Base-by-base conservation (phyloP, 1,140 invertebrate species). In the Sinonovacula constricta region DNA sequence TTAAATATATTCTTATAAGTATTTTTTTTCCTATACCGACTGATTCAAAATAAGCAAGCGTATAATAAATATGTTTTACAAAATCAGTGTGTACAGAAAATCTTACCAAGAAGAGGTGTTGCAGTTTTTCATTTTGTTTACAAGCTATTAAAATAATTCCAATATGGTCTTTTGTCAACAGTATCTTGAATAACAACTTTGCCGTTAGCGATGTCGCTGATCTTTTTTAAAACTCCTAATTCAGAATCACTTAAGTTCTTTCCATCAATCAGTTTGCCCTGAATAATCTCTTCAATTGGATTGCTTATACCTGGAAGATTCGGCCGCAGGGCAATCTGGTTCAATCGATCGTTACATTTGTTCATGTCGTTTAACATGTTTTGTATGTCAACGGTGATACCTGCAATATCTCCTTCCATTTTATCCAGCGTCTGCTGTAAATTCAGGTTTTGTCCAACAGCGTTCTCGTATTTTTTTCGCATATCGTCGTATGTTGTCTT, bases 261-360 rank as follows among this genome's bases (percentile, higher is more conserved):
- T n/a, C n/a, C n/a, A n/a, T n/a, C n/a, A n/a, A n/a, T n/a, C n/a
- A n/a, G n/a, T n/a, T n/a, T n/a, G n/a, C n/a, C n/a, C n/a, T n/a
- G n/a, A n/a, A 71, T 71, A 12, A 71, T 36, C 22, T 59, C 15
- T n/a, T 57, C 54, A 57, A 57, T 57, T 18, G 18, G 24, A 12
- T 57, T 26, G 22, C 10, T 24, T 22, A 57, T 57, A 24, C 10
- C 18, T 24, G 28, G 22, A 10, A 26, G 54, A 22, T 57, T 57
- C 10, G 54, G 54, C 10, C 24, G 7, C 54, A 57, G 28, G 7
- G 54, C 54, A 57, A 57, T 57, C 28, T 7, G 10, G 24, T 24
- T 57, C 24, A 57, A 24, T 14, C 54, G 7, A 7, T 10, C 24
- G 22, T 57, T 12, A 24, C 54, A 57, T 7, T 57, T 22, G 14